Conservation (phyloP, 2,797 vertebrate genomes). For the Rhodeus uyekii region DNA sequence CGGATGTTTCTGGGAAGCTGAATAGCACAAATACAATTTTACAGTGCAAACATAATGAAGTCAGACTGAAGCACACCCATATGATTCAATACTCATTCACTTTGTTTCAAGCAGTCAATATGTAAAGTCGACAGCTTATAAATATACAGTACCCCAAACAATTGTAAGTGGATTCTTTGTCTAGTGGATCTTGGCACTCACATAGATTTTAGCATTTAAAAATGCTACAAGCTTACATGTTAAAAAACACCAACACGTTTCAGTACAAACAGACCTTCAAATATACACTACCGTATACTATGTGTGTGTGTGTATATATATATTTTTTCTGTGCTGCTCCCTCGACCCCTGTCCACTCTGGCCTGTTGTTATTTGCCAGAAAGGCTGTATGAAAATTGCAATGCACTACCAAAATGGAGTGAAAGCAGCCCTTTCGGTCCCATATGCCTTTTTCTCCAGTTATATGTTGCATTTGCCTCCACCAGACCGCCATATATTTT, state of each 20-base stretch:
- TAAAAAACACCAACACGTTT: background rate
- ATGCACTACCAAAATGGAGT: constrained; percentile 64
- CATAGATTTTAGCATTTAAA: background rate
- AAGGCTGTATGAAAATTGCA: constrained; percentile 65
- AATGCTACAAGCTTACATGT: background rate
- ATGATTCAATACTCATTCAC: constrained; percentile 28
- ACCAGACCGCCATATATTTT: constrained; percentile 52
- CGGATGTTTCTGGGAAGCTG: constrained; percentile 24
- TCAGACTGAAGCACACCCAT: constrained; percentile 1
- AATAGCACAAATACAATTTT: background rate
- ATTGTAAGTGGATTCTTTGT: background rate
- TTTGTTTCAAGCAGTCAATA: constrained; percentile 20
- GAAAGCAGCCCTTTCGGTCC: constrained; percentile 60
- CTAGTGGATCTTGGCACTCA: background rate
- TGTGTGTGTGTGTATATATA: background rate
- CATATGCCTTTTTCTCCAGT: constrained; percentile 56
- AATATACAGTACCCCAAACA: background rate
- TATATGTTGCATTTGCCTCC: constrained; percentile 71
- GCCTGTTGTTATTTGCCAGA: constrained; percentile 58
- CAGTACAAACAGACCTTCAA: background rate
- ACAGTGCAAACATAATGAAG: background rate
- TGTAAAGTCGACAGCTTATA: background rate
- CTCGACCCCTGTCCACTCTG: constrained; percentile 37
- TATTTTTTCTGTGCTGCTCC: constrained; percentile 34
- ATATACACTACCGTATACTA: background rate